phyloP scores from a whole-genome alignment of 2,888 invertebrate genomes.

The Lepidocyrtinus sp. region DNA sequence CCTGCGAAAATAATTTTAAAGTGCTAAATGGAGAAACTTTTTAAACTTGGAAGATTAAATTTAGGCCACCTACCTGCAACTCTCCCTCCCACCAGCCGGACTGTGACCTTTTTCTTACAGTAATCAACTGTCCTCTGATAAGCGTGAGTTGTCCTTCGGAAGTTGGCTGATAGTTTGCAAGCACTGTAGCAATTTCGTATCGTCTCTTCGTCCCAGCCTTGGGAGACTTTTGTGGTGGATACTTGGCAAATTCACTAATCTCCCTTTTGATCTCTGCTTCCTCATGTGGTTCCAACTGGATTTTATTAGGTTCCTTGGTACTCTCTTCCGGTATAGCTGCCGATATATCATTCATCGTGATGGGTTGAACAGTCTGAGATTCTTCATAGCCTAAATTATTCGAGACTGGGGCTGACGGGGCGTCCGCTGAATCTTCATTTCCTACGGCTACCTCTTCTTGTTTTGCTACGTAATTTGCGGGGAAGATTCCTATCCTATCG shows the following conservation, averaged over 20 bases:
- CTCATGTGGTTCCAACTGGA: conserved; percentile 66
- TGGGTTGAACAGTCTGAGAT: conserved; percentile 20
- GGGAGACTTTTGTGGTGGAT: conserved; percentile 68
- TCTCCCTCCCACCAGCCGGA: conserved; percentile 99
- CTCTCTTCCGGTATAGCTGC: conserved; percentile 16
- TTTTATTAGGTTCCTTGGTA: conserved; percentile 48
- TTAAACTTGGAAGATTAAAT: no score
- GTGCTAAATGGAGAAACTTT: no score
- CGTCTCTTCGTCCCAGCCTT: conserved; percentile 64
- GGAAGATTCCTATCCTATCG: conserved; percentile 91
- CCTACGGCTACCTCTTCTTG: conserved; percentile 74
- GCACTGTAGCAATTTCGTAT: conserved; percentile 91
- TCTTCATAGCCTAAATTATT: conserved; percentile 52
- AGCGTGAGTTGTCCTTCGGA: conserved; percentile 93
- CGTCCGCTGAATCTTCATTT: conserved; percentile 16
- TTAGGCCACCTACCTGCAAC: conserved; percentile 86
- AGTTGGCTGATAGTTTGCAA: conserved; percentile 88
- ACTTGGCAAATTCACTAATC: conserved; percentile 61
- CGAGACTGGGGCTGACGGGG: conserved; percentile 29
- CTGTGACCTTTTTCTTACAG: conserved; percentile 96
- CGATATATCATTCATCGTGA: conserved; percentile 36
- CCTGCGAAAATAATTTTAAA: conserved; percentile 71
- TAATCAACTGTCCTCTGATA: conserved; percentile 91
- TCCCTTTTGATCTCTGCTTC: conserved; percentile 70
- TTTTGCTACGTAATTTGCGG: conserved; percentile 94